Conservation (phyloP, 2,113 vertebrate species). For the Hymenochirus boettgeri region DNA sequence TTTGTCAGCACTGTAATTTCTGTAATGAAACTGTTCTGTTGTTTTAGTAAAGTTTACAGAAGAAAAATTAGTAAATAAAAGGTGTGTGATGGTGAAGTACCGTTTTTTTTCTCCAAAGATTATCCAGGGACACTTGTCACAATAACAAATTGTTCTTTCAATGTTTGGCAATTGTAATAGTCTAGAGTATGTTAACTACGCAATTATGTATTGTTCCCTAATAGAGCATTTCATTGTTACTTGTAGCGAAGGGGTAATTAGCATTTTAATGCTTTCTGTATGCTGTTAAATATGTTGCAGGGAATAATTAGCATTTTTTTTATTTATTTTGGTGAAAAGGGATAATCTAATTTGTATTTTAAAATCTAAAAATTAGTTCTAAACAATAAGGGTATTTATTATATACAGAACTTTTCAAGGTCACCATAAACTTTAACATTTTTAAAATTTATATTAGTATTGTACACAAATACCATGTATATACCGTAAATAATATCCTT, state of each 20-base stretch:
- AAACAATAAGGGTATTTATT: too few species aligned
- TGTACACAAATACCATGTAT: too few species aligned
- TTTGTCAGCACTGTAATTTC: background rate
- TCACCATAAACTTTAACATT: too few species aligned
- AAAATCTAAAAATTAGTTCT: too few species aligned
- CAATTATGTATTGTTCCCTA: slow-evolving; percentile 16
- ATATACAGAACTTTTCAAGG: too few species aligned
- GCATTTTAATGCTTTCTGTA: background rate
- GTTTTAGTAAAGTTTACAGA: background rate
- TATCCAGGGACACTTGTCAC: background rate
- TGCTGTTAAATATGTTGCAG: background rate
- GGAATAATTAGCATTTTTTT: background rate
- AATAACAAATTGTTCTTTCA: slow-evolving; percentile 5
- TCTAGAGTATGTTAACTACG: background rate
- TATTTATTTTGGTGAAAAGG: too few species aligned
- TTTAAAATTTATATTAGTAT: too few species aligned
- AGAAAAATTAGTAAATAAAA: background rate
- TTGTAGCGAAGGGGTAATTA: background rate
- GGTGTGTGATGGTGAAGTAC: background rate
- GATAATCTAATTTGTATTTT: too few species aligned
- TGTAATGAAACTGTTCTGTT: background rate
- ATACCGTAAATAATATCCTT: too few species aligned
- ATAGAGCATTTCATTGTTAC: slow-evolving; percentile 13
- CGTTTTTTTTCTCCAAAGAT: background rate
- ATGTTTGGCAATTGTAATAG: slow-evolving; percentile 3